Base-by-base conservation (phyloP, 2,888 invertebrate species). In the Sarcophaga subvicina region DNA sequence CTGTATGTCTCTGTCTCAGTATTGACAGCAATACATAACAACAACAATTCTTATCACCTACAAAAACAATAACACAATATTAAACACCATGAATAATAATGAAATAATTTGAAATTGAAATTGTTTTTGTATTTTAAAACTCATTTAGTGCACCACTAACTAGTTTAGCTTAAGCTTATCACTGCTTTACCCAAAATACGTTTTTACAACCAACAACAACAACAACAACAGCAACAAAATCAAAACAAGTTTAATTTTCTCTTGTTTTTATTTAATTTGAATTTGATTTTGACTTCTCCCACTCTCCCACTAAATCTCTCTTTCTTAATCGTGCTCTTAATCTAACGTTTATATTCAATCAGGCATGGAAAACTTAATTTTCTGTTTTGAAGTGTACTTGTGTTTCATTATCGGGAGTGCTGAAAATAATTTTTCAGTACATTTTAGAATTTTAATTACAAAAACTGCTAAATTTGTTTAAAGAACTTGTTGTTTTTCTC, bases 61-160 rank as follows among this genome's bases (percentile, higher is more conserved):
- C 45, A 27, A 45, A 17, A 69, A 69, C 22, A 75, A 62, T 14
- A 75, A 62, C 10, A 62, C 10, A 66, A 45, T 37, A 77, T 47
- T 1, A 62, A 25, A 27, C 63, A 27, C 63, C 25, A 25, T 22
- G 54, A 37, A 54, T 17, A 17, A 54, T 54, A 54, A 14, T 71
- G 54, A 12, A 45, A 54, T 54, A 22, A 45, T 49, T 71, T 54
- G 22, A 45, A 22, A 20, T 8, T 54, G 54, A 71, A 71, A 71
- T 54, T 49, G n/a, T 11, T 54, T 79, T 70, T 80, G 20, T 66
- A 37, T 37, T 59, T 69, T 78, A 63, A 71, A 83, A 80, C 83
- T 80, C 83, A 86, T 67, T 85, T 73, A 85, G 70, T 83, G 80
- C 80, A 80, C 64, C 63, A 80, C 80, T 86, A 86, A 83, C 83